Percentiles rank a stretch among this genome's conserved stretches.
These are phyloP conservation scores for Aurelia aurita complex sp. Pacific DNA, from an alignment of 30 jellyfish, hydroid and myxozoan species.

Conservation along the genomic window DNA sequence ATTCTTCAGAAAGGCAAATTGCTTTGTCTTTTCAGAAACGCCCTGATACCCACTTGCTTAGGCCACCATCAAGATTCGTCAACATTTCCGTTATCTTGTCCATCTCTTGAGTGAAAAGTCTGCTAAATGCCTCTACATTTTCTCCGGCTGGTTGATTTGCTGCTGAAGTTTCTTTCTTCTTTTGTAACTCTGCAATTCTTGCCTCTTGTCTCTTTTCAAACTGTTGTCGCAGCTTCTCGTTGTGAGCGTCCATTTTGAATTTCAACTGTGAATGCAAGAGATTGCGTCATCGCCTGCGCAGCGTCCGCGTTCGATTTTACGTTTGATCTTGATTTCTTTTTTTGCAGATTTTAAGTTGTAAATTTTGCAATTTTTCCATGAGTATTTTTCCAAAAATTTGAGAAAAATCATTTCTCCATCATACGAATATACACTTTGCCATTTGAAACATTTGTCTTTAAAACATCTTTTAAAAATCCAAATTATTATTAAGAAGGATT, in stretches of 20 bases:
- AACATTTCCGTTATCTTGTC: background rate
- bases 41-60: conserved; percentile 18
- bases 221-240: conserved; percentile 27
- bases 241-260: conserved; percentile 56
- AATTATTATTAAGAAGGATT: no score
- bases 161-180: conserved; percentile 28
- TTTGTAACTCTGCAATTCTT: conserved; percentile 43
- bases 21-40: no score
- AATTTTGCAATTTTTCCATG: no score
- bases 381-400: no score
- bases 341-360: no score
- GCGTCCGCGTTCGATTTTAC: background rate
- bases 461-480: no score
- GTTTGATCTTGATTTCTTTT: no score
- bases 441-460: no score
- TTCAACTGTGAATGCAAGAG: background rate
- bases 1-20: no score
- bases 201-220: conserved; percentile 51
- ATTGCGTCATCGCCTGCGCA: background rate
- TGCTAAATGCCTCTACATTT: conserved; percentile 22
- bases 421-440: no score
- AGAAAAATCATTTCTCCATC: no score
- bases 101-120: conserved; percentile 18
- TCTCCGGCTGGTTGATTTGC: conserved; percentile 23
- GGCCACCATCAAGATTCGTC: conserved; percentile 28